Evolutionary conservation across 2,113 vertebrate species (phyloP).

Genomic region (Corynorhinus townsendii): DNA sequence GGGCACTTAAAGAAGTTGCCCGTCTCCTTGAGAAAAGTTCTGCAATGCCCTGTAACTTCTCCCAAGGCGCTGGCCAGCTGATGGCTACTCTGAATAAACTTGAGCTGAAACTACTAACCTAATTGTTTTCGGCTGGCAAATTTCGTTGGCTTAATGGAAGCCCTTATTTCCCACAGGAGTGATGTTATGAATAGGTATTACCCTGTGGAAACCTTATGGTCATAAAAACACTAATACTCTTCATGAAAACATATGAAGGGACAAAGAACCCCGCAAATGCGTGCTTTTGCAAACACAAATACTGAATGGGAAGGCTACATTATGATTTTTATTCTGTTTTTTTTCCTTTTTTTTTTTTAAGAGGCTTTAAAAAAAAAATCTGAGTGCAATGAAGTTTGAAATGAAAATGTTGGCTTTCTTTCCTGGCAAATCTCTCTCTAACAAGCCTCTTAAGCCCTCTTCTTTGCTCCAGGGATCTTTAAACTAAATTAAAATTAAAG

Average conservation of each 20-base stretch:
- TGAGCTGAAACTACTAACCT: neutral
- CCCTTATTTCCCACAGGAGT: constrained; percentile 51
- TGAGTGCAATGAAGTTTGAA: constrained; percentile 41
- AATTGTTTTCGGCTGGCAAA: constrained; percentile 43
- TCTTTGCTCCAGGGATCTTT: constrained; percentile 21
- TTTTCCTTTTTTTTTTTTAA: neutral
- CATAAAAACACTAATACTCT: constrained; percentile 21
- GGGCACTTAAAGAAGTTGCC: neutral
- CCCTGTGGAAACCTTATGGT: neutral
- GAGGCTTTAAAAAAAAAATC: neutral
- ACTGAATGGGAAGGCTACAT: neutral
- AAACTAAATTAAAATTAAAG: constrained; percentile 45
- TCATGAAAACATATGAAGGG: neutral
- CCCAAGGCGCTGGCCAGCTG: neutral
- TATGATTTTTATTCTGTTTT: neutral
- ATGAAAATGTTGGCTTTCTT: constrained; percentile 47
- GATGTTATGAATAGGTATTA: constrained; percentile 9
- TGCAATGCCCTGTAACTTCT: neutral
- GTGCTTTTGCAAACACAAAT: constrained; percentile 12
- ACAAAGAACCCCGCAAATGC: neutral
- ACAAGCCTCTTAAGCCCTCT: constrained; percentile 20
- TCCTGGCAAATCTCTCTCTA: neutral
- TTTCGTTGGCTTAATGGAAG: neutral
- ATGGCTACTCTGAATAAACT: neutral
- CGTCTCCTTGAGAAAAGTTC: neutral